These are phyloP conservation scores for Schizothorax lantsangensis DNA, from an alignment of 2,797 vertebrate species.

Conservation along the genomic window DNA sequence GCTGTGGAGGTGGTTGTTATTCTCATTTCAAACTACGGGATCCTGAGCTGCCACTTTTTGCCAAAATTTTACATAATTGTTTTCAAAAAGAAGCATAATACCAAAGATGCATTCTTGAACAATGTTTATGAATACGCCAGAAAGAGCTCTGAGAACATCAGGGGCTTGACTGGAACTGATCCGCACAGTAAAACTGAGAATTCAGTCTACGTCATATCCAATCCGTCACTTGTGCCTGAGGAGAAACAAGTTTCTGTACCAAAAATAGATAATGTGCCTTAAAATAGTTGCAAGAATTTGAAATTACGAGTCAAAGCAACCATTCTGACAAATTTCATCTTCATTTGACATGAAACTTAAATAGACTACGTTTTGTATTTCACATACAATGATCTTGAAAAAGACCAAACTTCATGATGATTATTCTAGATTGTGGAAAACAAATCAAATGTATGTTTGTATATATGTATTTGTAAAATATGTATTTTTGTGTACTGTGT, in stretches of 20 bases:
- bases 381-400: background rate
- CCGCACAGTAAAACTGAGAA: conserved; percentile 4
- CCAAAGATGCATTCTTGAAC: conserved; percentile 84
- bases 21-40: conserved; percentile 89
- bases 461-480: background rate
- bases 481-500: background rate
- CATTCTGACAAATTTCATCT: background rate
- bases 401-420: background rate
- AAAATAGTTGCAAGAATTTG: background rate
- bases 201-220: conserved; percentile 15
- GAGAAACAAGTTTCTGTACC: background rate
- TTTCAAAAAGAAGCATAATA: conserved; percentile 87
- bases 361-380: background rate
- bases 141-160: conserved; percentile 63
- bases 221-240: conserved; percentile 5
- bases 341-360: background rate
- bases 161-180: background rate
- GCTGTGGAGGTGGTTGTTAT: conserved; percentile 90
- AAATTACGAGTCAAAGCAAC: background rate
- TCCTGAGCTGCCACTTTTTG: conserved; percentile 88
- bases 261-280: background rate
- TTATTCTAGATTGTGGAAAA: background rate
- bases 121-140: conserved; percentile 83
- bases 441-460: background rate
- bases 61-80: conserved; percentile 90